phyloP scores from a whole-genome alignment of 2,888 invertebrate species.

The Clivina fossor region DNA sequence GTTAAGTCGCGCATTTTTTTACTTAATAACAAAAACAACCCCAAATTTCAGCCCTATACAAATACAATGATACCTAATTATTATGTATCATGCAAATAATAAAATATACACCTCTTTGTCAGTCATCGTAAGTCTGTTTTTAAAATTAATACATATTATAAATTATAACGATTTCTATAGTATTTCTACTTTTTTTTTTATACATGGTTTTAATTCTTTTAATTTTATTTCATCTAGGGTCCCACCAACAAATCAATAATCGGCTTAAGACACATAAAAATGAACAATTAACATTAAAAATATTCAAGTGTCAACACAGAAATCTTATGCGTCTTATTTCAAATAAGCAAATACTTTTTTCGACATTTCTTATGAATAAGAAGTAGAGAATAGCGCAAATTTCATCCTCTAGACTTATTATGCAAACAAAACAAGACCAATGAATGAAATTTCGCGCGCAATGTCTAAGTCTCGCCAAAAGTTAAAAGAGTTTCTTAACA shows the following conservation, averaged over 20 bases:
- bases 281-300: constrained; percentile 25
- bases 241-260: constrained; percentile 17
- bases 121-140: constrained; percentile 15
- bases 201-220: not conserved
- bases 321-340: constrained; percentile 4
- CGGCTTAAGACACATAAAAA: constrained; percentile 22
- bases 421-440: no score
- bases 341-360: constrained; percentile 24
- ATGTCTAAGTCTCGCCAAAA: no score
- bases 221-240: constrained; percentile 9
- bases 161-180: no score
- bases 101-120: constrained; percentile 26
- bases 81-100: constrained; percentile 19
- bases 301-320: constrained; percentile 28
- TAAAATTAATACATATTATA: no score
- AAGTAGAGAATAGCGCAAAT: no score
- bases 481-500: constrained; percentile 22
- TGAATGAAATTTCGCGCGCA: no score
- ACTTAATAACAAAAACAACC: constrained; percentile 24
- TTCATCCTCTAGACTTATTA: no score
- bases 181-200: not conserved
- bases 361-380: not conserved
- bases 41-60: constrained; percentile 24
- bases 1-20: not conserved
- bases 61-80: constrained; percentile 11